phyloP scores from a whole-genome alignment of 2,888 invertebrate species.

The Amblyjoppa proteus region DNA sequence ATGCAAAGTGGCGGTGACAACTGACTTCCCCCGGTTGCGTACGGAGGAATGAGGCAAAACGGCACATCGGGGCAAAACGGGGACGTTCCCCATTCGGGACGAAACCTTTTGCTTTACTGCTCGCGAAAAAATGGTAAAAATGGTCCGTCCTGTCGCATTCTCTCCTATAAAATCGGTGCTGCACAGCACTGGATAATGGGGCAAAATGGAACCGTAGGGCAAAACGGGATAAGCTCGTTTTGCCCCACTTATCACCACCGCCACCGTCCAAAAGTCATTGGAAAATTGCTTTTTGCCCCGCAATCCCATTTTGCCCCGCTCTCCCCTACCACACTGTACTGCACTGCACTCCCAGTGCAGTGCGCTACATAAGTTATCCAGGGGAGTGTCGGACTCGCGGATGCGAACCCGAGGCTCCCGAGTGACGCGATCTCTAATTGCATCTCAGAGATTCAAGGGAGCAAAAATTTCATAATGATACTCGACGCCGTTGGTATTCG shows the following conservation, averaged over 20 bases:
- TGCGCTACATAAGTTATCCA: slow-evolving; percentile 1
- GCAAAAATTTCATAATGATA: slow-evolving; percentile 71
- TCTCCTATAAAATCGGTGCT: slow-evolving; percentile 10
- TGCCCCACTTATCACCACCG: no score
- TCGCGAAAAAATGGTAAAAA: no score
- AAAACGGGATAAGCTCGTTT: no score
- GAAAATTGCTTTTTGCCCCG: no score
- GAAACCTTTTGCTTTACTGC: no score
- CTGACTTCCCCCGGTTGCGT: slow-evolving; percentile 27
- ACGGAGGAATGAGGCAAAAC: background rate
- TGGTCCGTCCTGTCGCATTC: no score
- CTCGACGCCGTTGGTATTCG: slow-evolving; percentile 64
- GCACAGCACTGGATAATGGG: background rate
- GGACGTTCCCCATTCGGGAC: background rate
- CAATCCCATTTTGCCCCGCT: background rate
- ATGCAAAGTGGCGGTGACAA: slow-evolving; percentile 56
- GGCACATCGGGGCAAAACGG: background rate
- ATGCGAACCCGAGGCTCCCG: slow-evolving; percentile 51
- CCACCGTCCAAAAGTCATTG: no score
- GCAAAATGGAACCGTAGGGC: no score
- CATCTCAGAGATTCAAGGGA: slow-evolving; percentile 70
- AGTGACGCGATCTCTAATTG: slow-evolving; percentile 68
- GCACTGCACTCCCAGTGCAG: background rate
- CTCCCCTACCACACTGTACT: background rate
- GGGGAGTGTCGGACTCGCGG: background rate